These are phyloP conservation scores for Colinus virginianus DNA, from an alignment of 2,113 vertebrate genomes.

Conservation along the genomic window DNA sequence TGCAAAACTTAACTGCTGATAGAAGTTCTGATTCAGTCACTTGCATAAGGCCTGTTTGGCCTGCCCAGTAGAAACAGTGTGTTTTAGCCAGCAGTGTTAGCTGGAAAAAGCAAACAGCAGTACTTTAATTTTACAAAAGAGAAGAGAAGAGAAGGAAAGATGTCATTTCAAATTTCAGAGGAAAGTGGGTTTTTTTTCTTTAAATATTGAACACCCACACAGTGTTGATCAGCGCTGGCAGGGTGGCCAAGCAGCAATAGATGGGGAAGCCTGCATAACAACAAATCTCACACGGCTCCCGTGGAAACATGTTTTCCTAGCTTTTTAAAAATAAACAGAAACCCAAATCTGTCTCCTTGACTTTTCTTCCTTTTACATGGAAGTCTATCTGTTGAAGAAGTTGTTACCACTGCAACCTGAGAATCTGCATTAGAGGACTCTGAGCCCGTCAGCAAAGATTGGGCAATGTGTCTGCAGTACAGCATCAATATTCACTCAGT, in stretches of 20 bases:
- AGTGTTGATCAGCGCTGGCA: constrained; percentile 80
- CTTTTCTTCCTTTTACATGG: background rate
- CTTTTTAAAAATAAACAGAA: constrained; percentile 30
- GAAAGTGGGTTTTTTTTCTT: constrained; percentile 53
- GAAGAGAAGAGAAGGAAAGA: constrained; percentile 32
- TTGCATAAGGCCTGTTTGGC: background rate
- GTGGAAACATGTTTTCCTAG: constrained; percentile 27
- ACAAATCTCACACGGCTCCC: constrained; percentile 60
- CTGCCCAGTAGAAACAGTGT: background rate
- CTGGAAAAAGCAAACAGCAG: background rate
- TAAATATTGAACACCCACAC: constrained; percentile 79
- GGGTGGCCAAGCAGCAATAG: constrained; percentile 82
- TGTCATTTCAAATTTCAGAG: constrained; percentile 73
- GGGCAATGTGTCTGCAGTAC: background rate
- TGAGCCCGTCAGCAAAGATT: background rate
- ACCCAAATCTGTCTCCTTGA: constrained; percentile 13
- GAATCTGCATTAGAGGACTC: background rate
- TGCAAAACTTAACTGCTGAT: background rate
- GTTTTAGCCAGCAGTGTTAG: background rate
- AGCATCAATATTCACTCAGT: background rate
- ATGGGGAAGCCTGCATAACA: constrained; percentile 28
- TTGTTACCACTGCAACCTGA: background rate
- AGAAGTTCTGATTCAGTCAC: background rate
- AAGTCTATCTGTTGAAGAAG: constrained; percentile 26
- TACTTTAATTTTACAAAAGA: constrained; percentile 43